Evolutionary conservation across 2,888 invertebrate species (phyloP).

Genomic region (Melanostoma scalare): DNA sequence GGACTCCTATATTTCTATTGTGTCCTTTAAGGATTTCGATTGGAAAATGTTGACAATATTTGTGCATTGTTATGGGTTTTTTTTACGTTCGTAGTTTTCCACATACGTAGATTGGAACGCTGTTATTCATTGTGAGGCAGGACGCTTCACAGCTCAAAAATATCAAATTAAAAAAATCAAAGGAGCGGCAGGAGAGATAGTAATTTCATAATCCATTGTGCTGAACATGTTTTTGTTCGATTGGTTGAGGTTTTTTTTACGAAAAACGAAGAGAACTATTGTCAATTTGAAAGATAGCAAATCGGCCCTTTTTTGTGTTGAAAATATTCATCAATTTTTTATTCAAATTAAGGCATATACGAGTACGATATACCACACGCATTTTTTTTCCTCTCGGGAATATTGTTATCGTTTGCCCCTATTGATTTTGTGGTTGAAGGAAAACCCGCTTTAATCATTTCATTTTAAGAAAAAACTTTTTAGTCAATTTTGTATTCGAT

Average conservation of each 20-base stretch:
- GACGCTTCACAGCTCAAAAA: conserved; percentile 1
- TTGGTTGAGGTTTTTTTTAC: conserved; percentile 3
- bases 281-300: conserved; percentile 45
- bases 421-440: background rate
- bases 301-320: conserved; percentile 4
- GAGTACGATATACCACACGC: background rate
- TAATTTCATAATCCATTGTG: conserved; percentile 54
- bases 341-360: background rate
- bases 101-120: conserved; percentile 7
- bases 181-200: conserved; percentile 50
- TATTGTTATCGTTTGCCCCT: background rate
- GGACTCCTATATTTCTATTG: conserved; percentile 32
- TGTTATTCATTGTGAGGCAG: conserved; percentile 6
- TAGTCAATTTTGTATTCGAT: no score
- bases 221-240: conserved; percentile 30
- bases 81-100: conserved; percentile 1
- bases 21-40: conserved; percentile 58
- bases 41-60: conserved; percentile 54
- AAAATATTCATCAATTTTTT: background rate
- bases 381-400: background rate
- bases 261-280: background rate
- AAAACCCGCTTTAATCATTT: no score
- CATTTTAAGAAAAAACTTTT: no score
- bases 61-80: conserved; percentile 42
- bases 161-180: conserved; percentile 29